Conservation (phyloP, 2,113 vertebrate genomes). For the Osmerus eperlanus region DNA sequence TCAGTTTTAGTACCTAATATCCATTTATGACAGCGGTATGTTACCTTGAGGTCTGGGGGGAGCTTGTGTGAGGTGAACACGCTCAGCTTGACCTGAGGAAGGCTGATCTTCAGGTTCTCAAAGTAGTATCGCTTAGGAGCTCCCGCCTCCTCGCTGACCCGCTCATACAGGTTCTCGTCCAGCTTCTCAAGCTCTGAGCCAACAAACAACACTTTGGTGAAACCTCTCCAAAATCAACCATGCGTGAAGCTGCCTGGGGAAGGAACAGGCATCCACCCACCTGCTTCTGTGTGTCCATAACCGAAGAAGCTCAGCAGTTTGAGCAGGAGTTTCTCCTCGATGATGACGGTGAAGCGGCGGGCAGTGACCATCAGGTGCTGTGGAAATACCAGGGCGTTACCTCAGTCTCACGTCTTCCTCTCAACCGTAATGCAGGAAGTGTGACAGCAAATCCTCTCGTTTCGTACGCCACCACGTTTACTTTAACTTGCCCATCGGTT, state of each 20-base stretch:
- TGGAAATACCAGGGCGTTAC: constrained; percentile 10
- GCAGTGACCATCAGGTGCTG: constrained; percentile 96
- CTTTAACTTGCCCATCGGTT: neutral
- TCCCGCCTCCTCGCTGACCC: constrained; percentile 73
- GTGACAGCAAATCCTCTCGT: no score
- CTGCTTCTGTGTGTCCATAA: constrained; percentile 83
- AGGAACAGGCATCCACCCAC: constrained; percentile 58
- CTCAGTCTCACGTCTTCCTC: neutral
- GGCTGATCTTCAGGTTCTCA: constrained; percentile 96
- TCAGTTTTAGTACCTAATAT: neutral
- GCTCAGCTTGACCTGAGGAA: constrained; percentile 93
- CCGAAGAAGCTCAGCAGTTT: constrained; percentile 93
- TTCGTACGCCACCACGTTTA: no score
- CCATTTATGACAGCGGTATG: neutral
- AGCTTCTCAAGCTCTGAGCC: constrained; percentile 87
- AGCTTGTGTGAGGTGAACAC: constrained; percentile 95
- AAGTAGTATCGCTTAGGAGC: constrained; percentile 88
- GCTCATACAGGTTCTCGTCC: constrained; percentile 90
- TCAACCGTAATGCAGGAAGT: neutral
- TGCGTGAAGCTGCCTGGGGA: neutral
- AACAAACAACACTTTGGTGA: constrained; percentile 8
- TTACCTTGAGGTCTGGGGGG: constrained; percentile 92
- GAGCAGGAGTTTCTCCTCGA: constrained; percentile 93
- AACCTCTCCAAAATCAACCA: neutral
- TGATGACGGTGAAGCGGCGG: constrained; percentile 87